These are phyloP conservation scores for Drosophila nr. medialis DNA, from an alignment of 2,888 invertebrate genomes.

Conservation along the genomic window DNA sequence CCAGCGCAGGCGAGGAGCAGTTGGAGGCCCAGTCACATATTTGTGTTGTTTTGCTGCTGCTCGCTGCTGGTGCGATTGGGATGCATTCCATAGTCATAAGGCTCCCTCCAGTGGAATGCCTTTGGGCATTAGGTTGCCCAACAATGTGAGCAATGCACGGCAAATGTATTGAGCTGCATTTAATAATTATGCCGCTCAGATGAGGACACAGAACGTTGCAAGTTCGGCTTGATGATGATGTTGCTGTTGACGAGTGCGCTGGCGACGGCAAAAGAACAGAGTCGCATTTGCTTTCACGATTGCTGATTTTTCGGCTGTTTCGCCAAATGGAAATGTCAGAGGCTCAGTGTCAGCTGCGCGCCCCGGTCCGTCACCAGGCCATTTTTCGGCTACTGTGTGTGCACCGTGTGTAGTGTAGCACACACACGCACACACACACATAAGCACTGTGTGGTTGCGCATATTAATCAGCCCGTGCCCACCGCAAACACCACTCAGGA, in stretches of 20 bases:
- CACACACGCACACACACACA: neutral
- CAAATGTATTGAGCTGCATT: constrained; percentile 84
- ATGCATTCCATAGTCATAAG: constrained; percentile 83
- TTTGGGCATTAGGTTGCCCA: constrained; percentile 76
- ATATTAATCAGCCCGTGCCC: constrained; percentile 73
- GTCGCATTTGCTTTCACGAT: constrained; percentile 36
- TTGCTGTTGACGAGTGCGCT: constrained; percentile 19
- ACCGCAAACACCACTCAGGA: constrained; percentile 7
- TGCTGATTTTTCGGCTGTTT: constrained; percentile 50
- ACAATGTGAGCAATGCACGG: constrained; percentile 82
- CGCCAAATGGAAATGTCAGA: constrained; percentile 82
- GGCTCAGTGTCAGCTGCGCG: constrained; percentile 81
- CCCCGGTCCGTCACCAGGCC: constrained; percentile 53
- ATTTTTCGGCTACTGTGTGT: constrained; percentile 60
- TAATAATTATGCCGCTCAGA: constrained; percentile 81
- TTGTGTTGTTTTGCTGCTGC: constrained; percentile 40
- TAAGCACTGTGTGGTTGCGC: constrained; percentile 58
- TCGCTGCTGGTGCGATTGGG: constrained; percentile 72
- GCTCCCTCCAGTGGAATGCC: constrained; percentile 67
- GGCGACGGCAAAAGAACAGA: constrained; percentile 41
- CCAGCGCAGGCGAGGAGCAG: constrained; percentile 17
- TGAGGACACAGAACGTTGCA: constrained; percentile 23
- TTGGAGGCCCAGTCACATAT: constrained; percentile 60
- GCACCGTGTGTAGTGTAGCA: constrained; percentile 8
- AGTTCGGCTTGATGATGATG: constrained; percentile 6